Percentiles rank a stretch among this genome's conserved stretches.
phyloP scores from a whole-genome alignment of 2,113 vertebrate genomes.

The Mesembrinibis cayennensis region DNA sequence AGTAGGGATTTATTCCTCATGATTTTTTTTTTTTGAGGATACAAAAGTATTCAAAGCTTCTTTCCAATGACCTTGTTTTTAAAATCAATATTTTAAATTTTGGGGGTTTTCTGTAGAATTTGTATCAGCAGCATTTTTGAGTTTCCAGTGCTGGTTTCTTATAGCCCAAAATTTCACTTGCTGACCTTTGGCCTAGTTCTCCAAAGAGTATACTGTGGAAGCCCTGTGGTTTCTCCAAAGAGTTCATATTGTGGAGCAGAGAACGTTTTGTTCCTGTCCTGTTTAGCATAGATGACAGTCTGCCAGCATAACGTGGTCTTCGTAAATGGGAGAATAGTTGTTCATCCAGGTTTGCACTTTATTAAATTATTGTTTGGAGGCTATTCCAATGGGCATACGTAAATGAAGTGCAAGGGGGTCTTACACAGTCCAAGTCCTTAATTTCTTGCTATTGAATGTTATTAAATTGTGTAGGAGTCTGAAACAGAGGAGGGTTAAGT shows the following conservation, averaged over 20 bases:
- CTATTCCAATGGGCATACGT: neutral
- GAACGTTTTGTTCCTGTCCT: neutral
- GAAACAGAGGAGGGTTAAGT: neutral
- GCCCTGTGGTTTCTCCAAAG: neutral
- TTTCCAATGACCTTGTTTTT: neutral
- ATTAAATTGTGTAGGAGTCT: neutral
- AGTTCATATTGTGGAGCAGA: neutral
- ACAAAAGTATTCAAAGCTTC: neutral
- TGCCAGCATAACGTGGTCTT: neutral
- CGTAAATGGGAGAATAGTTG: neutral
- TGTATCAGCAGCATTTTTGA: neutral
- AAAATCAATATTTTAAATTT: neutral
- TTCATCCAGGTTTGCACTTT: neutral
- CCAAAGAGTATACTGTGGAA: neutral
- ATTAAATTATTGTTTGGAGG: neutral
- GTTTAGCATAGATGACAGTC: neutral
- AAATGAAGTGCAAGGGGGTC: neutral
- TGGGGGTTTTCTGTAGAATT: neutral
- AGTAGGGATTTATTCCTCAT: neutral
- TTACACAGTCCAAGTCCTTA: neutral
- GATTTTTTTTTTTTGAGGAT: neutral
- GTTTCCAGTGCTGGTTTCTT: neutral
- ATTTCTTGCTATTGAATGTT: neutral
- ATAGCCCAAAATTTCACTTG: neutral
- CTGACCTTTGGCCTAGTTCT: neutral